A percentile compares a stretch with the other conserved stretches of the same genome.
These are phyloP conservation scores for Frankliniella intonsa DNA, from an alignment of 2,888 invertebrate species.

Conservation along the genomic window DNA sequence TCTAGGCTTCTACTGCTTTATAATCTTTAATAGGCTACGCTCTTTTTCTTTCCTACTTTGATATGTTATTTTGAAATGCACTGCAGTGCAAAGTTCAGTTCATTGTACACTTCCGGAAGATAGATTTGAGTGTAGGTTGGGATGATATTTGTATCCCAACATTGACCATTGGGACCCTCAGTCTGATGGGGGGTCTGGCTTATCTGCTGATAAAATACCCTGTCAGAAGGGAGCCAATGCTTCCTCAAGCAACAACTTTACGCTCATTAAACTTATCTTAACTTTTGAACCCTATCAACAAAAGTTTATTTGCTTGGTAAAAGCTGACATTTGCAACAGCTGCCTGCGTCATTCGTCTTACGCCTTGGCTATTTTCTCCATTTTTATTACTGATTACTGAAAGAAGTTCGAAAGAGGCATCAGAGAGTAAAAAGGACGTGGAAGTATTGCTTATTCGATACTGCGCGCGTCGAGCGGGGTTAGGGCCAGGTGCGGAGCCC, in stretches of 20 bases:
- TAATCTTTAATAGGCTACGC: too few relatives aligned
- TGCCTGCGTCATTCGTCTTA: too few relatives aligned
- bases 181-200: neutral
- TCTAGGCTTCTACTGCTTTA: too few relatives aligned
- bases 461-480: too few relatives aligned
- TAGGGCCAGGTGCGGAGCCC: too few relatives aligned
- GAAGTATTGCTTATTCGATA: too few relatives aligned
- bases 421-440: too few relatives aligned
- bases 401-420: too few relatives aligned
- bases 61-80: neutral
- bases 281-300: neutral
- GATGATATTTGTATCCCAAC: neutral
- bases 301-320: neutral
- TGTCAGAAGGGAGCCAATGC: neutral
- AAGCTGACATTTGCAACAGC: neutral
- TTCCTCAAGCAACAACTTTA: neutral
- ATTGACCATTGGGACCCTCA: neutral
- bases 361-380: too few relatives aligned
- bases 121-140: neutral
- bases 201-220: conserved; percentile 16
- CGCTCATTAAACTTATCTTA: conserved; percentile 10
- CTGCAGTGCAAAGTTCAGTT: neutral
- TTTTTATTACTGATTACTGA: too few relatives aligned
- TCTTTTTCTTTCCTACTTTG: too few relatives aligned
- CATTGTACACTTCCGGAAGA: conserved; percentile 7